phyloP scores from a whole-genome alignment of 2,888 invertebrate species.

The Cacoxenus indagator region DNA sequence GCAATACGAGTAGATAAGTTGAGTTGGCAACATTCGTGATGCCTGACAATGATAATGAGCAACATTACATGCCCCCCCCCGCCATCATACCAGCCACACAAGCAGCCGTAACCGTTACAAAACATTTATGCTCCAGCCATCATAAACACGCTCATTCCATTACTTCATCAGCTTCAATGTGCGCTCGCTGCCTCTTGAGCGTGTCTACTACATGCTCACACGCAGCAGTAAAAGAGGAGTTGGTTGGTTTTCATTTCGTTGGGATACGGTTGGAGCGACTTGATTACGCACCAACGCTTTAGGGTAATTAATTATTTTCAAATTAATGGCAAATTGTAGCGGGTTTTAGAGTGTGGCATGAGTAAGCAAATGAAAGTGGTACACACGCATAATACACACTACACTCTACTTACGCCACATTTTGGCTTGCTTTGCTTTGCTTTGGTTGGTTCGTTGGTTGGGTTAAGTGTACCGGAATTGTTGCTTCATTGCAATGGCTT shows the following conservation, averaged over 20 bases:
- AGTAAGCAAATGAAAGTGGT: constrained; percentile 13
- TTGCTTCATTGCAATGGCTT: constrained; percentile 5
- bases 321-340: constrained; percentile 52
- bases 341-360: constrained; percentile 29
- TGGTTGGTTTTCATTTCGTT: too few species aligned
- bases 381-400: too few species aligned
- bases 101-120: neutral
- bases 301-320: constrained; percentile 60
- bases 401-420: neutral
- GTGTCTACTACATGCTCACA: neutral
- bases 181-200: neutral
- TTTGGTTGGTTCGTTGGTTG: neutral
- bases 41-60: constrained; percentile 39
- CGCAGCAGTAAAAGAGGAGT: neutral
- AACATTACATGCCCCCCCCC: constrained; percentile 27
- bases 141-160: neutral
- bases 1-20: neutral
- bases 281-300: constrained; percentile 62
- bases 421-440: neutral
- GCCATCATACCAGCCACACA: neutral
- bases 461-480: constrained; percentile 16
- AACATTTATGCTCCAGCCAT: neutral
- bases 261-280: constrained; percentile 16
- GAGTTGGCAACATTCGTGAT: constrained; percentile 18
- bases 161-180: neutral